These are phyloP conservation scores for Zaprionus vittiger DNA, from an alignment of 1,140 invertebrate genomes.

Conservation along the genomic window DNA sequence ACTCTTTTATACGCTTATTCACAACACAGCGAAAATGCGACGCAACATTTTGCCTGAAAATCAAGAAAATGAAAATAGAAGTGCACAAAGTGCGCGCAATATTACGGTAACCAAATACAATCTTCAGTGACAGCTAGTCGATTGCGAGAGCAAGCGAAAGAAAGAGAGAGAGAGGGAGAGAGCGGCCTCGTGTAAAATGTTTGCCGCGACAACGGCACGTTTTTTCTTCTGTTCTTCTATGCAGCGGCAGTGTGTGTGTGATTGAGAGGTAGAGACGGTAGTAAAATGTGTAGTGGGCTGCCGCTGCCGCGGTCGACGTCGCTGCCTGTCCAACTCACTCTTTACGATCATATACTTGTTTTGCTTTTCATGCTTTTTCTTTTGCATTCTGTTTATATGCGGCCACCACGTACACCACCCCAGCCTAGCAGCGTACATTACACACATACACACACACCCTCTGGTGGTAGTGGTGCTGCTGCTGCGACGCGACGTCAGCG, in stretches of 20 bases:
- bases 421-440: constrained; percentile 21
- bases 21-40: constrained; percentile 55
- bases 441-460: constrained; percentile 47
- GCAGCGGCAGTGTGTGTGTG: constrained; percentile 34
- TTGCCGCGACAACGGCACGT: constrained; percentile 63
- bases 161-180: constrained; percentile 17
- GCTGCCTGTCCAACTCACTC: constrained; percentile 61
- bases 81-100: constrained; percentile 22
- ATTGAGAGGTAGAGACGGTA: constrained; percentile 60
- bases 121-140: constrained; percentile 22
- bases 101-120: constrained; percentile 48
- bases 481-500: constrained; percentile 23
- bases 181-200: constrained; percentile 59
- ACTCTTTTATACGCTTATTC: constrained; percentile 52
- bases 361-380: constrained; percentile 60
- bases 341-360: constrained; percentile 72
- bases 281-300: constrained; percentile 38
- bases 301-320: constrained; percentile 20
- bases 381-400: constrained; percentile 69
- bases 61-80: constrained; percentile 45
- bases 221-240: constrained; percentile 53
- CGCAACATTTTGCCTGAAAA: constrained; percentile 52
- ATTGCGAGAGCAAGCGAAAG: constrained; percentile 34
- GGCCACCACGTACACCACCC: constrained; percentile 63
- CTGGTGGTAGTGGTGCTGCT: constrained; percentile 13